Conservation (phyloP, 2,888 invertebrate species). For the Cartodere bifasciata region DNA sequence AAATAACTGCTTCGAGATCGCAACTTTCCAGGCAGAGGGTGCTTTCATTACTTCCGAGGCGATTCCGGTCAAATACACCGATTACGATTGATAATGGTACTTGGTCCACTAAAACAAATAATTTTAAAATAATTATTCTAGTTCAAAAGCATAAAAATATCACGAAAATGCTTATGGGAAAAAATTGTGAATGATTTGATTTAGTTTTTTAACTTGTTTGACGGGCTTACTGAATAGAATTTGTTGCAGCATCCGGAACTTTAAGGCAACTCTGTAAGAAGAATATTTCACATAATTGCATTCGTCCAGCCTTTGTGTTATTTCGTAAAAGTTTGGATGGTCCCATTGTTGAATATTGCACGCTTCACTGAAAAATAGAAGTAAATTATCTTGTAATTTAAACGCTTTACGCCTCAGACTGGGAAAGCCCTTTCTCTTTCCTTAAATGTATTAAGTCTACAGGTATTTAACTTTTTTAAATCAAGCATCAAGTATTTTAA, state of each 20-base stretch:
- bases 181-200: too few relatives aligned
- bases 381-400: slow-evolving; percentile 8
- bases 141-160: not conserved
- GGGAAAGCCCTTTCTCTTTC: too few relatives aligned
- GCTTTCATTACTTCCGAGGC: slow-evolving; percentile 55
- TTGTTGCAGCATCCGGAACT: slow-evolving; percentile 49
- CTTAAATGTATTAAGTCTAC: not conserved
- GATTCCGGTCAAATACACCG: slow-evolving; percentile 59
- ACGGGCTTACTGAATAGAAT: slow-evolving; percentile 50
- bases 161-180: not conserved
- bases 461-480: too few relatives aligned
- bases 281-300: slow-evolving; percentile 61
- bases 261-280: slow-evolving; percentile 64
- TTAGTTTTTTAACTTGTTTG: slow-evolving; percentile 4
- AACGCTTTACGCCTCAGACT: too few relatives aligned
- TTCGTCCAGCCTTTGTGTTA: slow-evolving; percentile 44
- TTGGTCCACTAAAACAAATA: slow-evolving; percentile 26
- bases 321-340: slow-evolving; percentile 46
- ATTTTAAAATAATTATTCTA: slow-evolving; percentile 1
- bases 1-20: slow-evolving; percentile 58
- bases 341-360: slow-evolving; percentile 43
- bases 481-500: too few relatives aligned
- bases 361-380: slow-evolving; percentile 35
- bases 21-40: slow-evolving; percentile 50
- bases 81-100: slow-evolving; percentile 42